Evolutionary conservation across 2,797 vertebrate genomes (phyloP).

Genomic region (Mus spretus): DNA sequence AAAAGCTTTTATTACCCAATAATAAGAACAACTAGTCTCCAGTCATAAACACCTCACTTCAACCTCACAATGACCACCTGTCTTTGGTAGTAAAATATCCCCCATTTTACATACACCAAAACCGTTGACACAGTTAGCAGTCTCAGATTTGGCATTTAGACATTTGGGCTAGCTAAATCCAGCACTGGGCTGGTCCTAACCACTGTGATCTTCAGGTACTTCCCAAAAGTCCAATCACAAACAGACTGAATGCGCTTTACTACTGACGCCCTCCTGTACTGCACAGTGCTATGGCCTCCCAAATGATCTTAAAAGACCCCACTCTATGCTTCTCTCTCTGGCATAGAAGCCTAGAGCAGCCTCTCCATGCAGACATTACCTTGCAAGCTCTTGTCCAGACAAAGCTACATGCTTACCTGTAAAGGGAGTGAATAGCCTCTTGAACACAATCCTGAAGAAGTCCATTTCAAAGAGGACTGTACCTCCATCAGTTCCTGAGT

Average conservation of each 20-base stretch:
- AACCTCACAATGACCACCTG: background rate
- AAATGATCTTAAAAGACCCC: background rate
- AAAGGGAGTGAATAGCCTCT: background rate
- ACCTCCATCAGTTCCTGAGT: background rate
- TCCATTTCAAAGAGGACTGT: background rate
- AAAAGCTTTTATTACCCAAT: conserved; percentile 25
- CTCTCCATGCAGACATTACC: background rate
- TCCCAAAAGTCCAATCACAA: conserved; percentile 23
- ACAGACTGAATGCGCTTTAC: background rate
- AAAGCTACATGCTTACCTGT: background rate
- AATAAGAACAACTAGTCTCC: background rate
- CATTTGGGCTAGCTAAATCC: background rate
- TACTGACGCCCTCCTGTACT: background rate
- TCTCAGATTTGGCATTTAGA: background rate
- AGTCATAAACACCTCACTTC: background rate
- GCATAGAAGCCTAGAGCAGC: background rate
- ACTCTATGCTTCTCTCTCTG: background rate
- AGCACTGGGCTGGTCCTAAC: background rate
- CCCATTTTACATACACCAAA: conserved; percentile 4
- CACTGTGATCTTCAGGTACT: background rate
- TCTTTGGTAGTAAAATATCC: background rate
- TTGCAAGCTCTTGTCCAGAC: background rate
- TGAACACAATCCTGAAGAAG: background rate
- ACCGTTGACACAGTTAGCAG: background rate
- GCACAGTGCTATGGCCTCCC: background rate